Evolutionary conservation across 2,888 invertebrate genomes (phyloP).

Genomic region (Cybosia mesomella): DNA sequence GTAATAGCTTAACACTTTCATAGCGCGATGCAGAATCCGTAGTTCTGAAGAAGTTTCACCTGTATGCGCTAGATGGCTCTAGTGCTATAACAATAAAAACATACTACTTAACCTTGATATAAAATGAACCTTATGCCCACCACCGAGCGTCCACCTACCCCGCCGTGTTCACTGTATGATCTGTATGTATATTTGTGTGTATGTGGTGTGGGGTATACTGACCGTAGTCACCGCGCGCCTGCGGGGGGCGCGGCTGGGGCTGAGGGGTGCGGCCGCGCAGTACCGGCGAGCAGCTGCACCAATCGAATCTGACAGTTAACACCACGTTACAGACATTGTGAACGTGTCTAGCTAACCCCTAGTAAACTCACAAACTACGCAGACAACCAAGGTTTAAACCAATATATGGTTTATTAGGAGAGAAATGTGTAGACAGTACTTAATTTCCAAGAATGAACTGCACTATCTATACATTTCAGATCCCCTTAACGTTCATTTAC

Average conservation of each 20-base stretch:
- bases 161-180: slow-evolving; percentile 3
- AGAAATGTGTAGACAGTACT: background rate
- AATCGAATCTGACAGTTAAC: slow-evolving; percentile 83
- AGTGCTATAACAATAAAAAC: background rate
- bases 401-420: background rate
- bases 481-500: background rate
- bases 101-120: background rate
- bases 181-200: slow-evolving; percentile 19
- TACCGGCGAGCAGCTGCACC: slow-evolving; percentile 90
- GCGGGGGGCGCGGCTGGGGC: slow-evolving; percentile 82
- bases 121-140: slow-evolving; percentile 1
- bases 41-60: background rate
- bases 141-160: slow-evolving; percentile 42
- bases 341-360: slow-evolving; percentile 46
- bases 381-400: slow-evolving; percentile 15
- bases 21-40: background rate
- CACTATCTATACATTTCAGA: background rate
- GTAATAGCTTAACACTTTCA: background rate
- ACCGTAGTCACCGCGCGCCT: slow-evolving; percentile 97
- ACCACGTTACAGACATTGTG: slow-evolving; percentile 65
- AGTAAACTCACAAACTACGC: slow-evolving; percentile 49
- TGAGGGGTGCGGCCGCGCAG: slow-evolving; percentile 88
- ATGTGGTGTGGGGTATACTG: slow-evolving; percentile 80
- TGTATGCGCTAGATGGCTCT: background rate
- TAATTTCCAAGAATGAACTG: background rate